These are phyloP conservation scores for Puffinus mauretanicus DNA, from an alignment of 2,113 vertebrate species.

Conservation along the genomic window DNA sequence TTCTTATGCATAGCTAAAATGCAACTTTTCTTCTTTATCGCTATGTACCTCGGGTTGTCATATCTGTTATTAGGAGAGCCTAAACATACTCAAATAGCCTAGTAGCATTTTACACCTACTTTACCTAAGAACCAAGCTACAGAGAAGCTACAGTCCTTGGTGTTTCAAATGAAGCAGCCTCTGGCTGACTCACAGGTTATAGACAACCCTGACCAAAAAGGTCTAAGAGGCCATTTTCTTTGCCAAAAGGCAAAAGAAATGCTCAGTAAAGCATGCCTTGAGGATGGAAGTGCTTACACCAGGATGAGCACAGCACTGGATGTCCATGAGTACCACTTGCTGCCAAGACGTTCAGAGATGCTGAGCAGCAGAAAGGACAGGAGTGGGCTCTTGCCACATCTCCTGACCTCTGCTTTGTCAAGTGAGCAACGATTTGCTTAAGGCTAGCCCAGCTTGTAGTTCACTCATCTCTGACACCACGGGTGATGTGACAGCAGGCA, in stretches of 20 bases:
- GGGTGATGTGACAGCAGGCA: background rate
- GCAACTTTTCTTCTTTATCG: background rate
- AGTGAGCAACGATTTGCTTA: background rate
- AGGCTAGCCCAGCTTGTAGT: background rate
- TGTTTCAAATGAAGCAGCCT: background rate
- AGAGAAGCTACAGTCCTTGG: background rate
- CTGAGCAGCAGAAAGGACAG: background rate
- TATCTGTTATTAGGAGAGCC: background rate
- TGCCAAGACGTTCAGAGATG: background rate
- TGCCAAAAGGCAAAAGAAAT: background rate
- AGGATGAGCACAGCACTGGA: background rate
- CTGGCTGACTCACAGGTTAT: background rate
- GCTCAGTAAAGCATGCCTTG: background rate
- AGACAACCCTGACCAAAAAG: background rate
- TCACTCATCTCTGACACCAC: background rate
- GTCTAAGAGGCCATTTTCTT: background rate
- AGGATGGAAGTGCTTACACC: background rate
- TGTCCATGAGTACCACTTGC: background rate
- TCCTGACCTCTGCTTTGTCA: background rate
- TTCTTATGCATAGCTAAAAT: background rate
- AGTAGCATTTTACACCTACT: background rate
- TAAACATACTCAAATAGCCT: background rate
- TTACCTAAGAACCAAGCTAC: background rate
- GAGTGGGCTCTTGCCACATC: background rate
- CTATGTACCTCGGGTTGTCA: background rate